Evolutionary conservation across 2,113 vertebrate species (phyloP).

Genomic region (Phaethon lepturus): DNA sequence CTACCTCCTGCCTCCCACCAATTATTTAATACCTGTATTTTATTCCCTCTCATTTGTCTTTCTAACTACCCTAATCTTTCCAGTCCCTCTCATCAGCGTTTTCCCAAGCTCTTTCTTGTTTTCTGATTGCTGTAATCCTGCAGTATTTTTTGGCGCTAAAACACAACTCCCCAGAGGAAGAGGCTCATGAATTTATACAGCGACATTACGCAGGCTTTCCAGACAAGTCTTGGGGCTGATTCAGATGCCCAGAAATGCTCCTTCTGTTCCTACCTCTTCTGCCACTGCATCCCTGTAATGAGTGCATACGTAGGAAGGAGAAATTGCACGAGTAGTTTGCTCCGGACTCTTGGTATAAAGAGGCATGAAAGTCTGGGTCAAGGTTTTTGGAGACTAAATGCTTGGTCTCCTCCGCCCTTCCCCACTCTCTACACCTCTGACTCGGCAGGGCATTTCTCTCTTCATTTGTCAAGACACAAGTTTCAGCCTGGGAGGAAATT

Average conservation of each 20-base stretch:
- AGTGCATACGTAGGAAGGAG: not conserved
- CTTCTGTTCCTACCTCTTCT: slow-evolving; percentile 28
- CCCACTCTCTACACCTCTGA: not conserved
- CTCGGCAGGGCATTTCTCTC: not conserved
- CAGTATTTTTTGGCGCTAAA: slow-evolving; percentile 37
- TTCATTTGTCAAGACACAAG: not conserved
- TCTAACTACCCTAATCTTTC: slow-evolving; percentile 46
- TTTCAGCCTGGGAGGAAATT: slow-evolving; percentile 60
- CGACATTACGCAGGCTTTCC: slow-evolving; percentile 12
- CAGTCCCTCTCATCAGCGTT: slow-evolving; percentile 40
- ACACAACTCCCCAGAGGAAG: slow-evolving; percentile 21
- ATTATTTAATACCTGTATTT: slow-evolving; percentile 53
- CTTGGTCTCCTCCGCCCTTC: not conserved
- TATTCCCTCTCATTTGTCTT: slow-evolving; percentile 48
- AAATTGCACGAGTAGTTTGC: not conserved
- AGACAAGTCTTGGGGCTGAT: not conserved
- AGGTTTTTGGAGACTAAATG: not conserved
- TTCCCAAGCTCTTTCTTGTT: slow-evolving; percentile 57
- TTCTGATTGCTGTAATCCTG: slow-evolving; percentile 59
- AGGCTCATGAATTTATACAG: slow-evolving; percentile 65
- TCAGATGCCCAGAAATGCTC: slow-evolving; percentile 3
- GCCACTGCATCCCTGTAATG: not conserved
- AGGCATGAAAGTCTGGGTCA: not conserved
- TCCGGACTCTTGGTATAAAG: not conserved
- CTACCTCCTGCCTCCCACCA: slow-evolving; percentile 18